Conservation (phyloP, 1,140 invertebrate genomes). For the Hylyphantes graminicola region DNA sequence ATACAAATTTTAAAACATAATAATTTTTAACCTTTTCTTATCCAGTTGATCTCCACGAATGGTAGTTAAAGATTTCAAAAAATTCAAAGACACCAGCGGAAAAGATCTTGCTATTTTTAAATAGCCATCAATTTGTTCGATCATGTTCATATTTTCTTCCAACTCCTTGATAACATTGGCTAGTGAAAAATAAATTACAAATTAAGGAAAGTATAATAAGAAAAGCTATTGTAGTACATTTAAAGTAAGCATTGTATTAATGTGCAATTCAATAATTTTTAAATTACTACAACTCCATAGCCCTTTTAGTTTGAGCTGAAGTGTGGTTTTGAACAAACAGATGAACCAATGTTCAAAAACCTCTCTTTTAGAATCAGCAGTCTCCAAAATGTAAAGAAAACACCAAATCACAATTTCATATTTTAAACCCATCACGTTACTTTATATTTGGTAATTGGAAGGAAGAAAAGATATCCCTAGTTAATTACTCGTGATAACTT, state of each 20-base stretch:
- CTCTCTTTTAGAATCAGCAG: no score
- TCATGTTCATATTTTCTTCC: constrained; percentile 79
- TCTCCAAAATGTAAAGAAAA: not conserved
- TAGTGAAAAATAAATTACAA: constrained; percentile 63
- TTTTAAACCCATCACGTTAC: no score
- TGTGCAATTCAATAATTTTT: not conserved
- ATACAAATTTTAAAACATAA: no score
- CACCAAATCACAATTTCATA: no score
- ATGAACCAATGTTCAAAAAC: no score
- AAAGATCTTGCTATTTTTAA: constrained; percentile 85
- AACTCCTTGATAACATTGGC: constrained; percentile 81
- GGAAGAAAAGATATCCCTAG: no score
- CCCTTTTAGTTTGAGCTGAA: no score
- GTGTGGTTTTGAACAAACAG: no score
- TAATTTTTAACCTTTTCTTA: constrained; percentile 70
- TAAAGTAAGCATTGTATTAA: not conserved
- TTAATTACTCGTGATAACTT: no score
- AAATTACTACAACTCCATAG: no score
- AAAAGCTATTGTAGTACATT: no score
- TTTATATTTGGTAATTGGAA: no score
- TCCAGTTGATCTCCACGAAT: constrained; percentile 76
- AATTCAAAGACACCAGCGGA: constrained; percentile 84
- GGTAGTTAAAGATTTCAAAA: constrained; percentile 80
- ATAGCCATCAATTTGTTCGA: constrained; percentile 82
- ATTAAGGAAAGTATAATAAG: not conserved